Evolutionary conservation across 2,797 vertebrate species (phyloP), one percentile per base, ranked within the genome.

Genomic region (Myoxocephalus aenaeus): DNA sequence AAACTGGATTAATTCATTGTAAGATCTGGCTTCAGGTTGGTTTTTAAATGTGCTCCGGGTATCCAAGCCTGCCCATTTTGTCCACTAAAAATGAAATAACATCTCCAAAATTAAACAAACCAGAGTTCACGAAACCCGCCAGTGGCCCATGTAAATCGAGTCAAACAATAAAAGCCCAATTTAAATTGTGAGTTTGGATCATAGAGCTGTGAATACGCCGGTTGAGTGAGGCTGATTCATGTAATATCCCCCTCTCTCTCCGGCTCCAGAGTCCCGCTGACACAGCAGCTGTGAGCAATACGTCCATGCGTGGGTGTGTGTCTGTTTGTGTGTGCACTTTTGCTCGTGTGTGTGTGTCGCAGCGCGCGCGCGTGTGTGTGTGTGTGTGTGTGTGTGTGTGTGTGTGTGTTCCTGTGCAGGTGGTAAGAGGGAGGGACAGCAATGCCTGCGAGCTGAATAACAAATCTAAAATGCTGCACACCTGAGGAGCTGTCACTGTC

Each of bases 401-500:
- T 71, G 62, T 79, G 8, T 76, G 80, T 82, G 80, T 75, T 70
- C 2, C 38, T 40, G 79, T 85, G 86, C 88, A 90, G 85, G 90
- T 91, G 92, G 89, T 83, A 79, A 82, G 84, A 87, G 77, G 87
- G 86, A 92, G 84, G 91, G 86, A 81, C 83, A 71, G 85, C 83
- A 53, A 80, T 71, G 89, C 85, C 77, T 92, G 91, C 93, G 92
- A 91, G 90, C 89, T 73, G 93, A 92, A 94, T 93, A 92, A 92
- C 91, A 92, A 94, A 89, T 93, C 85, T 89, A 86, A 85, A 87
- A 89, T 89, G 77, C 86, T 85, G 90, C 87, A 91, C 93, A 94
- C 92, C 93, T 93, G 92, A 92, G 86, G 90, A 92, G 91, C 91
- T 90, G 91, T 92, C 92, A 90, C 81, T 89, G 90, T 92, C 92